Percentiles rank a stretch among this genome's conserved stretches.
phyloP scores from a whole-genome alignment of 92 coral and sea anemone genomes.

The Paramuricea clavata region DNA sequence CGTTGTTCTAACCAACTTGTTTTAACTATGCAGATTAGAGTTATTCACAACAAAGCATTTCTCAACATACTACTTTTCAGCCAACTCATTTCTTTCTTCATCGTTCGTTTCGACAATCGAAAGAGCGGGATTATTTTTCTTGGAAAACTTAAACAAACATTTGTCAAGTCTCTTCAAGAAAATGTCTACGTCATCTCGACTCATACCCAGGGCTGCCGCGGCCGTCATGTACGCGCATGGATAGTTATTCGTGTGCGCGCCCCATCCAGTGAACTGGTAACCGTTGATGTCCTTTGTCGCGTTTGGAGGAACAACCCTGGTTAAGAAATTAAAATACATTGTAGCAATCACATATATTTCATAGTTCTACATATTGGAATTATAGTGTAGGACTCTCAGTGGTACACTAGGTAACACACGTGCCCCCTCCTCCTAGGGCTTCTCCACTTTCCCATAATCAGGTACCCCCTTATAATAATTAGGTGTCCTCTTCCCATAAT shows the following conservation, averaged over 20 bases:
- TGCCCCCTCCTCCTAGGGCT: no score
- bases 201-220: constrained; percentile 99
- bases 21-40: no score
- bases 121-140: neutral
- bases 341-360: no score
- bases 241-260: constrained; percentile 87
- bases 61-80: neutral
- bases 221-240: constrained; percentile 95
- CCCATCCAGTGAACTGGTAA: constrained; percentile 94
- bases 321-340: neutral
- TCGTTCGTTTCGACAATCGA: constrained; percentile 2
- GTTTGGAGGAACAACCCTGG: constrained; percentile 88
- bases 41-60: neutral
- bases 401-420: no score
- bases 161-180: constrained; percentile 91
- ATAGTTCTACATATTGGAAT: no score
- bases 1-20: no score
- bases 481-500: no score
- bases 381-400: no score
- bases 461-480: no score
- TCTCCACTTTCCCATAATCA: no score
- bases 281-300: constrained; percentile 89
- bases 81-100: neutral
- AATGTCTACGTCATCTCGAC: constrained; percentile 86
- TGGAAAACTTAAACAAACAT: constrained; percentile 76